Base-by-base conservation (phyloP, 2,888 invertebrate species). In the Macaria notata region DNA sequence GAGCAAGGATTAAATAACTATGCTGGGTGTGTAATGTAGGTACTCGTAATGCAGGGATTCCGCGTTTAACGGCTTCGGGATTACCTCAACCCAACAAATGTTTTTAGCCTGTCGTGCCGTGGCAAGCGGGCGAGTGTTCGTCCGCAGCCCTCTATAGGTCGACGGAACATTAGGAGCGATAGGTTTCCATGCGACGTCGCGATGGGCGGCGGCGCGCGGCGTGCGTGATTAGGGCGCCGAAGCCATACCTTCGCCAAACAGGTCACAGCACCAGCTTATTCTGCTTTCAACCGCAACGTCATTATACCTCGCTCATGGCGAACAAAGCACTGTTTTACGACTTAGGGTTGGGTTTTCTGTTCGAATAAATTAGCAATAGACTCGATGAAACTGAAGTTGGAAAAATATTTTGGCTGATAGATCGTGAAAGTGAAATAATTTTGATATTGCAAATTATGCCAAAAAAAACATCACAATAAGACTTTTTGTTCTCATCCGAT, bases 1-100 rank as follows among this genome's bases (percentile, higher is more conserved):
- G 76, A 82, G 82, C 78, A 82, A 76, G 89, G 88, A 89, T 89
- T 89, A 88, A 87, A 83, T 83, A 86, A 85, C 85, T 86, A 83
- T 81, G 78, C 82, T 73, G 79, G 78, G 81, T 86, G 84, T 87
- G 86, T 88, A 84, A 84, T 83, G 86, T 88, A 87, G 82, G 81
- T 50, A 50, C 50, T 30, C 50, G 44, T 88, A 90, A 88, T 86
- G 76, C 86, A 81, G 84, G 88, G 87, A 86, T 86, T 83, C 85
- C 80, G 80, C 84, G 79, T 83, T 88, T 84, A 86, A 86, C 87
- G 90, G 89, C 88, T 89, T 89, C 88, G 66, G 89, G 89, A 88
- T 90, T 89, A 90, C 87, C 81, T 81, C 76, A 79, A 83, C 86
- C 82, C 83, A 86, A 86, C 88, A 87, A 88, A 88, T 88, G 88